A percentile compares a stretch with the other conserved stretches of the same genome.
phyloP scores from a whole-genome alignment of 2,888 invertebrate genomes.

The Argynnis bischoffii region DNA sequence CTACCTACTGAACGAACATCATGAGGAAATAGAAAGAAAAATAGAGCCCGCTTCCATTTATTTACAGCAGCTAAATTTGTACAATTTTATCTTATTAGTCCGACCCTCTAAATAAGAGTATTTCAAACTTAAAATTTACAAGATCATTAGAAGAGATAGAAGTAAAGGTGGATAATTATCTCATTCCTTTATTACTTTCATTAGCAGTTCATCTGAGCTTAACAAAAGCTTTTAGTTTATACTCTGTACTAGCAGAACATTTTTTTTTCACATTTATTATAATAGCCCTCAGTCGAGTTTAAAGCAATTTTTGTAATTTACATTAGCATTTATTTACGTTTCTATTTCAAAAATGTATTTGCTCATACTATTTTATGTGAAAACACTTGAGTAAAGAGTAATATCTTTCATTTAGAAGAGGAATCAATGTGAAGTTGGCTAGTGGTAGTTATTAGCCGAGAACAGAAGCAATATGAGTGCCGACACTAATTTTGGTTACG shows the following conservation, averaged over 20 bases:
- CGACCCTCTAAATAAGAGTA: background rate
- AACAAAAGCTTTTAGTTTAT: constrained; percentile 26
- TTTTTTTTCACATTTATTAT: constrained; percentile 14
- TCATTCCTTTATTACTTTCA: constrained; percentile 32
- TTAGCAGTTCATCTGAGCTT: constrained; percentile 28
- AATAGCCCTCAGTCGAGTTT: constrained; percentile 6
- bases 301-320: constrained; percentile 23
- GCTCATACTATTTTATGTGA: too few species aligned
- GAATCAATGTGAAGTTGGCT: background rate
- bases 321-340: constrained; percentile 2
- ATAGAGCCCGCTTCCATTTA: background rate
- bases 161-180: constrained; percentile 31
- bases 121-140: constrained; percentile 21
- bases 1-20: background rate
- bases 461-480: constrained; percentile 49
- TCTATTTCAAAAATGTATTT: too few species aligned
- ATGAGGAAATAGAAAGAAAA: background rate
- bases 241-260: constrained; percentile 14
- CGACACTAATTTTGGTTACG: constrained; percentile 46
- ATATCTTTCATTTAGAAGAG: constrained; percentile 7
- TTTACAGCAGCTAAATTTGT: background rate
- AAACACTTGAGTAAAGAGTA: too few species aligned
- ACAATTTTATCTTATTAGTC: background rate
- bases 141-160: constrained; percentile 20
- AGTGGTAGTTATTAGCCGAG: constrained; percentile 21